Conservation (phyloP, 2,113 vertebrate species). For the Lophotis ruficrista region DNA sequence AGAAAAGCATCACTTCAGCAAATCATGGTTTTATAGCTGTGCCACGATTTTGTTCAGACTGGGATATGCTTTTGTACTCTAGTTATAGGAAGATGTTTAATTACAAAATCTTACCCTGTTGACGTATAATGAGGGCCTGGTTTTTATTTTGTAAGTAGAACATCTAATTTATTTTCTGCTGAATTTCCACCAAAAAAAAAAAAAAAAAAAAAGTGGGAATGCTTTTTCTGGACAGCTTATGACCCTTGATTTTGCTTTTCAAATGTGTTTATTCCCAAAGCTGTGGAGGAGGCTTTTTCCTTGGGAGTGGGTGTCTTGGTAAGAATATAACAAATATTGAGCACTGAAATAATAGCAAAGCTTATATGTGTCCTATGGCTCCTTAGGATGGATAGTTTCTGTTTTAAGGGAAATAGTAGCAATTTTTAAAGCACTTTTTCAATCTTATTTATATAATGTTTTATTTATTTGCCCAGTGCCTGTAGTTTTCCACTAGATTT, state of each 20-base stretch:
- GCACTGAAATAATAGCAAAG: neutral
- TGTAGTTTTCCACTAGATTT: neutral
- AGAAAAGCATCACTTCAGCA: neutral
- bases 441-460: neutral
- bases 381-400: neutral
- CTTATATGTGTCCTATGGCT: neutral
- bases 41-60: neutral
- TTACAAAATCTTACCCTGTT: neutral
- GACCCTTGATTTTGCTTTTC: neutral
- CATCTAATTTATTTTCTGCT: neutral
- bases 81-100: neutral
- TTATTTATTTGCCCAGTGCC: neutral
- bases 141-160: neutral
- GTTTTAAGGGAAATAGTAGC: neutral
- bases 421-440: neutral
- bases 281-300: neutral
- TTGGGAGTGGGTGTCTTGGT: neutral
- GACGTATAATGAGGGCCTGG: neutral
- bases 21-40: neutral
- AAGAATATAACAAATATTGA: neutral
- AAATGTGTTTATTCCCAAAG: neutral
- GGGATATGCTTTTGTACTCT: neutral
- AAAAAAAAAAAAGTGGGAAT: rapidly evolving
- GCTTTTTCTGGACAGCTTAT: neutral
- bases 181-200: neutral